A percentile compares a stretch with the other conserved stretches of the same genome.
These are phyloP conservation scores for Agrochola lota DNA, from an alignment of 2,888 invertebrate genomes.

Conservation along the genomic window DNA sequence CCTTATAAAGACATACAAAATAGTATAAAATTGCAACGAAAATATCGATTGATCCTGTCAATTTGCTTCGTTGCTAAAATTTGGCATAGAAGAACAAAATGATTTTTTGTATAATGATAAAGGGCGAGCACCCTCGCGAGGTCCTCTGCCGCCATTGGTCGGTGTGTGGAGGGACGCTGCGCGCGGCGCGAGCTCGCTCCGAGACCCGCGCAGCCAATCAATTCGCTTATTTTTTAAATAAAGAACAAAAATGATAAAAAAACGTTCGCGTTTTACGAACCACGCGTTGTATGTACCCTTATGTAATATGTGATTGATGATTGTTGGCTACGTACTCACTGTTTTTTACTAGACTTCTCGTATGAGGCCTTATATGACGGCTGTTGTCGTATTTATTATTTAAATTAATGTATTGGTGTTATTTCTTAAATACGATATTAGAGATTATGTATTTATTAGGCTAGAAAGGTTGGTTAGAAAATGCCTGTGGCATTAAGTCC, in stretches of 20 bases:
- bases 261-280: conserved; percentile 78
- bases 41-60: conserved; percentile 50
- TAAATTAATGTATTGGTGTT: background rate
- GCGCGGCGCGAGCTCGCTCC: conserved; percentile 74
- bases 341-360: background rate
- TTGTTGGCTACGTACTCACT: conserved; percentile 4
- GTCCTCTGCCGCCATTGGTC: conserved; percentile 80
- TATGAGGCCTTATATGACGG: background rate
- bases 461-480: background rate
- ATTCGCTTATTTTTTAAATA: conserved; percentile 90
- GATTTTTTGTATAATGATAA: conserved; percentile 72
- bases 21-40: conserved; percentile 34
- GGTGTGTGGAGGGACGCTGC: conserved; percentile 76
- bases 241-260: conserved; percentile 88
- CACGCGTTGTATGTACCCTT: conserved; percentile 73
- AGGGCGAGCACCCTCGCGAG: conserved; percentile 86
- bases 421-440: background rate
- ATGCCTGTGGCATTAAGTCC: background rate
- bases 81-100: conserved; percentile 60
- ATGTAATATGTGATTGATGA: conserved; percentile 72
- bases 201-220: conserved; percentile 88
- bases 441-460: background rate
- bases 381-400: background rate
- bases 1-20: background rate
- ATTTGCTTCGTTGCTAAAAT: conserved; percentile 62